Evolutionary conservation across 53 echinoderm and acorn worm species (phyloP).

Genomic region (Glandiceps talaboti): DNA sequence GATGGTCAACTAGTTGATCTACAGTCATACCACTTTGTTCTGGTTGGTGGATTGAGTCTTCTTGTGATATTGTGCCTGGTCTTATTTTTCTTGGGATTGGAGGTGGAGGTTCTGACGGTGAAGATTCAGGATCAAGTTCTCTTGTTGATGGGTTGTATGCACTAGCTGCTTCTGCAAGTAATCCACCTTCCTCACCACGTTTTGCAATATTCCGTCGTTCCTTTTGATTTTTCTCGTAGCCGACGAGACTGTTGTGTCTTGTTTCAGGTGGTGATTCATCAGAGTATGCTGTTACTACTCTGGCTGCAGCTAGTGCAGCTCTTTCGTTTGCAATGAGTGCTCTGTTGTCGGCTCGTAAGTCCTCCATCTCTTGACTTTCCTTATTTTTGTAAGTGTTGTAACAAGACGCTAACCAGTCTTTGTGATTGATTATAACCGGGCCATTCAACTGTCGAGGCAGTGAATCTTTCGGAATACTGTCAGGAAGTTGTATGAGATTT

Average conservation of each 20-base stretch:
- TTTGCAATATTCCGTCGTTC: background rate
- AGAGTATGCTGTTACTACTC: background rate
- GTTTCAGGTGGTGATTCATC: background rate
- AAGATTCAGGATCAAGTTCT: constrained; percentile 54
- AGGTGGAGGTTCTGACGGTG: constrained; percentile 42
- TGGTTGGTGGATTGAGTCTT: constrained; percentile 70
- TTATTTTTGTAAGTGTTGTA: constrained; percentile 63
- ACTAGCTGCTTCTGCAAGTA: background rate
- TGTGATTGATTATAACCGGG: constrained; percentile 54
- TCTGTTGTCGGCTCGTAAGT: constrained; percentile 11
- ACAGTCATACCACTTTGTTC: constrained; percentile 64
- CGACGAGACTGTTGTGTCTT: background rate
- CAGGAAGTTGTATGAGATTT: background rate
- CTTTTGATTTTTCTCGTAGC: background rate
- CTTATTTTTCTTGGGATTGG: constrained; percentile 3
- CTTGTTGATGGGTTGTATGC: constrained; percentile 18
- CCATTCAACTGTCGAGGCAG: constrained; percentile 85
- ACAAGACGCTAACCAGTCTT: constrained; percentile 88
- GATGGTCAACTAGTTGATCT: constrained; percentile 52
- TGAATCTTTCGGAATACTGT: constrained; percentile 59
- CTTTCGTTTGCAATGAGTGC: constrained; percentile 23
- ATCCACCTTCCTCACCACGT: background rate
- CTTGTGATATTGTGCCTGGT: background rate
- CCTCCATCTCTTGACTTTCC: constrained; percentile 61
- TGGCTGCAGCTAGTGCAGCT: background rate